Evolutionary conservation across 2,888 invertebrate species (phyloP), one percentile per base, ranked within the genome.

Genomic region (Zaprionus lineosus): DNA sequence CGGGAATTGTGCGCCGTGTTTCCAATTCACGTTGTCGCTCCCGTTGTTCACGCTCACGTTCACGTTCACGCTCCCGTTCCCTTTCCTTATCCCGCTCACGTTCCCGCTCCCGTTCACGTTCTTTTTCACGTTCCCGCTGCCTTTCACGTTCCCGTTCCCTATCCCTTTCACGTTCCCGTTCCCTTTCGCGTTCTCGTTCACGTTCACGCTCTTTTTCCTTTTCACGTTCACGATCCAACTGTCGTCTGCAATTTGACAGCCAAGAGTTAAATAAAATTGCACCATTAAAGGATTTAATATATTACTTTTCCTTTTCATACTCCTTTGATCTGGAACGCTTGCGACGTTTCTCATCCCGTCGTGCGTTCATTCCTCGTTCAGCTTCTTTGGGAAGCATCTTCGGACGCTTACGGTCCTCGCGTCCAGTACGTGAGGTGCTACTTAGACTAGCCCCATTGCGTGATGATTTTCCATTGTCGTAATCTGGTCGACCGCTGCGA

Each of bases 11-110:
- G 1, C 75, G 58, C 0, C 77, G 74, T 8, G 53, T 31, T 6
- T 86, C 84, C 3, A 74, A 18, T 8, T 93, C 93, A 28, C 93
- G 88, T 9, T 94, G 94, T 59, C 94, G 91, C 39, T 84, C 78
- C 3, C 93, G 90, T 9, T 55, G 37, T 4, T 73, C 75, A 0
- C 94, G 91, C 36, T 87, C 84, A 4, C 93, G 90, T 33, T 75
- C 68, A n/a, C n/a, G n/a, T n/a, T n/a, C n/a, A n/a, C n/a, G n/a
- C 3, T 68, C 88, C 51, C 93, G 91, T 37, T 94, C 93, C 3
- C 72, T 62, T 1, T 77, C 78, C 3, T 76, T 74, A 0, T 86
- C 78, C 2, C 73, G 53, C 3, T 53, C 84, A 7, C 68, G 69
- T 6, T 74, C 84, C 2, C 67, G 50, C 1, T 84, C 75, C 3